A percentile compares a stretch with the other conserved stretches of the same genome.
Evolutionary conservation across 2,888 invertebrate genomes (phyloP).

Genomic region (Tipula unca): DNA sequence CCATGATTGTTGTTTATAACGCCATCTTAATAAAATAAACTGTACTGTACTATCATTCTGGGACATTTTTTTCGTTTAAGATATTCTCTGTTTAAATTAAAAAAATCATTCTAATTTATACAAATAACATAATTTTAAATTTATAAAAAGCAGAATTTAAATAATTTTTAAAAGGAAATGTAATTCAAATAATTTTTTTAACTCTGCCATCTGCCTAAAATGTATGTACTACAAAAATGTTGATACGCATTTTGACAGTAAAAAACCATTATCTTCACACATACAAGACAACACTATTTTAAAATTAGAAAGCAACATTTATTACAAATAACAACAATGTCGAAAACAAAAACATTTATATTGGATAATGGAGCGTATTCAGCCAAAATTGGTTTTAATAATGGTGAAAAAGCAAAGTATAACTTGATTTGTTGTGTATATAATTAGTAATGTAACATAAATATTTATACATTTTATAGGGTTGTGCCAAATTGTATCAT

Average conservation of each 20-base stretch:
- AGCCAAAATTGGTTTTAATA: slow-evolving; percentile 76
- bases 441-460: slow-evolving; percentile 16
- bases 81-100: neutral
- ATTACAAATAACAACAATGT: neutral
- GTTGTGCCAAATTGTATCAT: slow-evolving; percentile 90
- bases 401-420: slow-evolving; percentile 56
- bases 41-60: neutral
- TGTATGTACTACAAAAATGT: neutral
- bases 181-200: neutral
- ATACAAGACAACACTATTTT: neutral
- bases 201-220: neutral
- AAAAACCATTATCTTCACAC: neutral
- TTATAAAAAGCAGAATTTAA: too few relatives aligned
- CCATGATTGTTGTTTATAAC: slow-evolving; percentile 14
- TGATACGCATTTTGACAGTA: neutral
- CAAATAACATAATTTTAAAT: neutral
- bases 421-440: slow-evolving; percentile 23
- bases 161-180: neutral
- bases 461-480: slow-evolving; percentile 38
- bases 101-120: neutral
- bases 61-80: neutral
- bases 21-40: neutral
- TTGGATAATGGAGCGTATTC: slow-evolving; percentile 85
- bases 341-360: slow-evolving; percentile 41
- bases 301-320: neutral